phyloP scores from a whole-genome alignment of 2,113 vertebrate species.

The Thunnus maccoyii region DNA sequence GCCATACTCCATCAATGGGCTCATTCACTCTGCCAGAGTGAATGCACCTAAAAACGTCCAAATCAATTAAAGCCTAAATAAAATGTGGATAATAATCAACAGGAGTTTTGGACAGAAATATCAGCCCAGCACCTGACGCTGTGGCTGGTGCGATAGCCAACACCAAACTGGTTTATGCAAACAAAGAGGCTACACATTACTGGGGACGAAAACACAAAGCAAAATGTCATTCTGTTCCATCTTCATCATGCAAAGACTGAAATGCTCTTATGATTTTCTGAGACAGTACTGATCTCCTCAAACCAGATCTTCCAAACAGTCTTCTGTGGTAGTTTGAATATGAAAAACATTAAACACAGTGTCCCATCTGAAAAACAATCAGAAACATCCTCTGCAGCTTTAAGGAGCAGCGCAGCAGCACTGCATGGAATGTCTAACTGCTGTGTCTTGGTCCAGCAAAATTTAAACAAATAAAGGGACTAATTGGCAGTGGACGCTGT shows the following conservation, averaged over 20 bases:
- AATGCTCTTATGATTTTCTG: constrained; percentile 25
- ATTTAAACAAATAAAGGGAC: constrained; percentile 76
- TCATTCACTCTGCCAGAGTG: constrained; percentile 60
- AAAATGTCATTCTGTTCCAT: constrained; percentile 37
- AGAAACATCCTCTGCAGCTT: constrained; percentile 46
- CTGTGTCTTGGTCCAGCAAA: constrained; percentile 57
- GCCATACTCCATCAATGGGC: constrained; percentile 70
- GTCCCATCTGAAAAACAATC: constrained; percentile 30
- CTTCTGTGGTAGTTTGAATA: constrained; percentile 4
- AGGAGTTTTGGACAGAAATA: constrained; percentile 32
- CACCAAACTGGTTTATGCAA: neutral
- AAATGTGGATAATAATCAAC: constrained; percentile 56
- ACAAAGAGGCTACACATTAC: constrained; percentile 55
- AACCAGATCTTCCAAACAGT: neutral
- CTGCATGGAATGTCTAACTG: constrained; percentile 40
- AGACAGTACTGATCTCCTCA: neutral
- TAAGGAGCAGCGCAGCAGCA: constrained; percentile 26
- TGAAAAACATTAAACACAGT: neutral
- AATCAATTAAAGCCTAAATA: constrained; percentile 60
- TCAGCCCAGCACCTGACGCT: constrained; percentile 33
- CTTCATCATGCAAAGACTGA: constrained; percentile 18
- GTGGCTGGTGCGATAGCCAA: neutral
- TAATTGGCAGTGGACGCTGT: constrained; percentile 74
- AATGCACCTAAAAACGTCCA: constrained; percentile 52
- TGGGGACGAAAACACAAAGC: neutral